Conservation (phyloP, 2,113 vertebrate genomes). For the Chionodraco myersi region DNA sequence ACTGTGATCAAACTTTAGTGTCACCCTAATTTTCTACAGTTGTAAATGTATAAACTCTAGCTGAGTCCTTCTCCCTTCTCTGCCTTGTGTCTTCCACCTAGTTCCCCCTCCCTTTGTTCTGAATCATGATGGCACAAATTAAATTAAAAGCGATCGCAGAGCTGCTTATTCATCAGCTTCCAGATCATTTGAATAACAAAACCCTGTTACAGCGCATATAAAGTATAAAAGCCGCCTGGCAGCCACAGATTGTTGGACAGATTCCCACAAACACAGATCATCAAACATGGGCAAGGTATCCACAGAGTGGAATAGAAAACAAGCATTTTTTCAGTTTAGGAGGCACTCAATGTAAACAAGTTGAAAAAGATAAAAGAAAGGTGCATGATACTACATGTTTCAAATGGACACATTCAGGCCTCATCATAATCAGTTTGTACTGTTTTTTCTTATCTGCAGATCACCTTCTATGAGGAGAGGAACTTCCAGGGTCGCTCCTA, state of each 20-base stretch:
- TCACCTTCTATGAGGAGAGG: slow-evolving; percentile 80
- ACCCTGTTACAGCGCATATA: slow-evolving; percentile 61
- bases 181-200: slow-evolving; percentile 81
- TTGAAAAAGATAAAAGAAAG: neutral
- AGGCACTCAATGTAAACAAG: neutral
- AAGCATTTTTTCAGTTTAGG: neutral
- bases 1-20: neutral
- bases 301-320: slow-evolving; percentile 20
- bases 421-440: neutral
- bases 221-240: slow-evolving; percentile 79
- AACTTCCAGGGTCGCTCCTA: slow-evolving; percentile 80
- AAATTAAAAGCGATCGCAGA: slow-evolving; percentile 75
- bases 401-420: neutral
- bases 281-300: slow-evolving; percentile 80
- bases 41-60: slow-evolving; percentile 19
- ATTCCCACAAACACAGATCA: slow-evolving; percentile 73
- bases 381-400: neutral
- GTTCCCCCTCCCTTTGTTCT: slow-evolving; percentile 51
- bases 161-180: slow-evolving; percentile 82
- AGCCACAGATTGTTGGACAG: slow-evolving; percentile 75
- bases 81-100: slow-evolving; percentile 45
- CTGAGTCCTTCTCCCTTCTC: slow-evolving; percentile 21
- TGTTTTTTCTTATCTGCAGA: slow-evolving; percentile 39
- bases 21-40: neutral
- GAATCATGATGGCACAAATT: slow-evolving; percentile 64